Evolutionary conservation across 2,888 invertebrate genomes (phyloP), one percentile per base, ranked within the genome.

Genomic region (Amorpha juglandis): DNA sequence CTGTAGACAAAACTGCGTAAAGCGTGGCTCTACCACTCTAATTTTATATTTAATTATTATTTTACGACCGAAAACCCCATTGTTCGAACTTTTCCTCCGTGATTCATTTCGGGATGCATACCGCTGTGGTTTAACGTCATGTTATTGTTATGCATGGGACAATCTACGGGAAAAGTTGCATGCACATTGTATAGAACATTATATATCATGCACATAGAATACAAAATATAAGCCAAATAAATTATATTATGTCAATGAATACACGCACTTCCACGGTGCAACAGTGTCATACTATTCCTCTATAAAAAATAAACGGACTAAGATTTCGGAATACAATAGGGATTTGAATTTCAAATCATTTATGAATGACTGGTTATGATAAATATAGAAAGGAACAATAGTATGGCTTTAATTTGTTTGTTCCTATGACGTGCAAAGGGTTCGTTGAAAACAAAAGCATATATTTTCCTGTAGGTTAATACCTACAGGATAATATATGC

Each of bases 341-440:
- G 78, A 89, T 90, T 90, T 88, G 85, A 86, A 90, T 78, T 89
- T 86, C 87, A 89, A 90, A 90, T 89, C 71, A 66, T 71, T 76
- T 68, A 88, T 86, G 87, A 84, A 87, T 77, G 81, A 86, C 87
- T 55, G 27, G 87, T 82, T 81, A 83, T 81, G 77, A 76, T 45
- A 83, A 85, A 81, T 72, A 75, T 75, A 71, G 71, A 72, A 72
- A 65, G 70, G 71, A 72, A 80, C 82, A 84, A 83, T 83, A 73
- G 76, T 63, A 69, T 66, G 65, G 71, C 67, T 64, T 71, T 66
- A 66, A 63, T 69, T 70, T 69, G 70, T 76, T 74, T 77, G 76
- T 79, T 76, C 76, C 76, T 77, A 50, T 64, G 67, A 64, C 67
- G 67, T 64, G 67, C 67, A 71, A 65, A 53, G 62, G 67, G 69